A percentile compares a stretch with the other conserved stretches of the same genome.
Evolutionary conservation across 1,140 invertebrate genomes (phyloP).

Genomic region (Cephus cinctus): DNA sequence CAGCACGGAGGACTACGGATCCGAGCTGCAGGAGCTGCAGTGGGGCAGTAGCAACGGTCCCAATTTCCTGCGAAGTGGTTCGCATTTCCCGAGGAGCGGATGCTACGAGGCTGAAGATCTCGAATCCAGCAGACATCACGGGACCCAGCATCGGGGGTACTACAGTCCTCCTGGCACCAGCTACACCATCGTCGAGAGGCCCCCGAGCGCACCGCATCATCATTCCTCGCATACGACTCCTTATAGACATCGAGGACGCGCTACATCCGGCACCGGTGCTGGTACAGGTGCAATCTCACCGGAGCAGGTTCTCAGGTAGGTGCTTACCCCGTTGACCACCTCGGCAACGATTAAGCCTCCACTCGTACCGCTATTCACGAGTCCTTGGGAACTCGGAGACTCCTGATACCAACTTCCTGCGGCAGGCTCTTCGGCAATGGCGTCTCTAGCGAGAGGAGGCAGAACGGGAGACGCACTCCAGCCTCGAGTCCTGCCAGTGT

Average conservation of each 20-base stretch:
- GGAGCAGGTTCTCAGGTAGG: constrained; percentile 68
- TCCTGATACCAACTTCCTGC: not conserved
- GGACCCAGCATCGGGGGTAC: constrained; percentile 47
- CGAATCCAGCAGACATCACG: constrained; percentile 37
- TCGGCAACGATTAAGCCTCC: not conserved
- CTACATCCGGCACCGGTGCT: constrained; percentile 32
- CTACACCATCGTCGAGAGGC: constrained; percentile 81
- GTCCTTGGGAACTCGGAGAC: not conserved
- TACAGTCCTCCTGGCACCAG: constrained; percentile 70
- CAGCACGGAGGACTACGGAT: constrained; percentile 55
- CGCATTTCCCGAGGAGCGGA: constrained; percentile 41
- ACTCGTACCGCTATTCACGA: not conserved
- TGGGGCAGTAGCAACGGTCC: constrained; percentile 52
- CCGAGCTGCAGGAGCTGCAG: constrained; percentile 60
- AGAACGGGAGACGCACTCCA: constrained; percentile 60
- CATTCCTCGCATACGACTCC: constrained; percentile 60
- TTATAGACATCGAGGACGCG: constrained; percentile 58
- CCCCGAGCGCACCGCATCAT: constrained; percentile 71
- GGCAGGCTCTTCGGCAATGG: constrained; percentile 49
- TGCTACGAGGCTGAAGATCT: constrained; percentile 57
- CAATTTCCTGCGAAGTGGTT: constrained; percentile 25
- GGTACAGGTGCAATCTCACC: constrained; percentile 71
- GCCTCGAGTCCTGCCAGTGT: constrained; percentile 71
- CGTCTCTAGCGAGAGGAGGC: constrained; percentile 38
- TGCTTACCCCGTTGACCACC: not conserved